phyloP scores from a whole-genome alignment of 2,797 vertebrate genomes.

The Myripristis murdjan region DNA sequence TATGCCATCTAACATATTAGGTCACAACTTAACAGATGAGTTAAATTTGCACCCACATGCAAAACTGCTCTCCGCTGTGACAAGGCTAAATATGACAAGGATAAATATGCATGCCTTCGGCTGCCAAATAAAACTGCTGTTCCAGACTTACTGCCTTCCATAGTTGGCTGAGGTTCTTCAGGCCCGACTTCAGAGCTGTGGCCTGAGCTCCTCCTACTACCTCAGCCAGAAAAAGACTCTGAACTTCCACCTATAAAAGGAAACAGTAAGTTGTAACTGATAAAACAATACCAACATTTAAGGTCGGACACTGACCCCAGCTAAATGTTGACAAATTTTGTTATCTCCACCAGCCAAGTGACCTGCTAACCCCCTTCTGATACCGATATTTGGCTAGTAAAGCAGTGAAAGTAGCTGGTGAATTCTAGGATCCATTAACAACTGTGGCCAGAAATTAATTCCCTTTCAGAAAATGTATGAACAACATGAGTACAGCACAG shows the following conservation, averaged over 20 bases:
- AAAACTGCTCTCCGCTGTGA: background rate
- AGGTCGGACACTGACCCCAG: background rate
- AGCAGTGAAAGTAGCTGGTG: no score
- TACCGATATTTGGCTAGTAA: background rate
- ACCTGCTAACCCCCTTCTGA: background rate
- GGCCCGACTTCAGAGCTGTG: constrained; percentile 87
- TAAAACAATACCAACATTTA: constrained; percentile 6
- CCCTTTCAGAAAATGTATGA: background rate
- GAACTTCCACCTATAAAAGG: constrained; percentile 92
- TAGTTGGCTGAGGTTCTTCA: constrained; percentile 91
- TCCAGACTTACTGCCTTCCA: constrained; percentile 90
- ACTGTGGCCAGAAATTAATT: background rate
- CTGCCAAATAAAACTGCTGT: background rate
- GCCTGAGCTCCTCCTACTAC: constrained; percentile 93
- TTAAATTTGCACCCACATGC: background rate
- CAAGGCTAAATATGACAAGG: background rate
- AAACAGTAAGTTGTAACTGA: background rate
- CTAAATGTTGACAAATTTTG: no score
- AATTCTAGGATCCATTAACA: background rate
- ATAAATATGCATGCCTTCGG: background rate
- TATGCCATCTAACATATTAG: background rate
- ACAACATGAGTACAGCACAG: background rate
- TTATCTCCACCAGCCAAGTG: background rate
- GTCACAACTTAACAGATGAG: background rate
- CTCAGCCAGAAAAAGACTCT: constrained; percentile 93